phyloP scores from a whole-genome alignment of 2,888 invertebrate species.

The Mesoligia furuncula region DNA sequence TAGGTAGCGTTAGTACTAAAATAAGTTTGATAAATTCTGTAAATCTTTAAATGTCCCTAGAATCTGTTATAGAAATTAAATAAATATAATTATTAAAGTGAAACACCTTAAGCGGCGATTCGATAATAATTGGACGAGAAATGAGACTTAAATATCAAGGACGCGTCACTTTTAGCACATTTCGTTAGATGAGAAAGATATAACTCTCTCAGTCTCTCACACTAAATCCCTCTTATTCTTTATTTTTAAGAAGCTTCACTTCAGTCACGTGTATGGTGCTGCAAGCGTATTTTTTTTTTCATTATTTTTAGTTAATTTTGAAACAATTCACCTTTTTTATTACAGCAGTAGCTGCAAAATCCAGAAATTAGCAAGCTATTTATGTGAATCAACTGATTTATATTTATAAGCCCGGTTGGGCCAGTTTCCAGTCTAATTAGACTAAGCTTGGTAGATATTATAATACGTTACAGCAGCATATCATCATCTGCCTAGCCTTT shows the following conservation, averaged over 20 bases:
- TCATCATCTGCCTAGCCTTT: no score
- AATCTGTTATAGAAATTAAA: not conserved
- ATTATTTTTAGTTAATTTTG: not conserved
- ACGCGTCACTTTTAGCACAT: not conserved
- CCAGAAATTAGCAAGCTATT: no score
- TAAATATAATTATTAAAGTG: not conserved
- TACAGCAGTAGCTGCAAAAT: not conserved
- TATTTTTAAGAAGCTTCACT: not conserved
- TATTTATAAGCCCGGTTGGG: no score
- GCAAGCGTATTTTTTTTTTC: not conserved
- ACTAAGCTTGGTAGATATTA: no score
- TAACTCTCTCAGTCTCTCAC: not conserved
- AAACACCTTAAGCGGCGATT: not conserved
- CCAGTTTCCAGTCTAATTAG: no score
- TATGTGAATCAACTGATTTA: no score
- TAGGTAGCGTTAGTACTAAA: not conserved
- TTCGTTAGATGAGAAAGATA: not conserved
- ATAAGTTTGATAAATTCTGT: not conserved
- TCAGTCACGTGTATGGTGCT: not conserved
- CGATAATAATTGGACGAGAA: not conserved
- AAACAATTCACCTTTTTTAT: not conserved
- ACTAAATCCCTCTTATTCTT: not conserved
- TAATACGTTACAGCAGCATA: no score
- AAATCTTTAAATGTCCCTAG: not conserved
- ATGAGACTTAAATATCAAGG: not conserved